Conservation (phyloP, 2,888 invertebrate genomes). For the Oligia fasciuncula region DNA sequence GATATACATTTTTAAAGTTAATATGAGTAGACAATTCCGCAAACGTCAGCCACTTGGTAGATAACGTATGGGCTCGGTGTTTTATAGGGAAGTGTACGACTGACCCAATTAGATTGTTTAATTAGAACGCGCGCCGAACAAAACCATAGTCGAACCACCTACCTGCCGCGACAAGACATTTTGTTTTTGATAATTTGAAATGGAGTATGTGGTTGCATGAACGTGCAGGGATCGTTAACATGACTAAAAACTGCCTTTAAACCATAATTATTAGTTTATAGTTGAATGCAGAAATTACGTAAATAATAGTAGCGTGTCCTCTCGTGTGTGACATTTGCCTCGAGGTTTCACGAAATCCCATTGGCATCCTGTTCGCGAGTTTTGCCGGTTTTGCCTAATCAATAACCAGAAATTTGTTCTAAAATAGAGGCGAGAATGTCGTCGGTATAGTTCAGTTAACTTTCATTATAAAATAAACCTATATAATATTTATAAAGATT, state of each 20-base stretch:
- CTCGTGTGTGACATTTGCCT: constrained; percentile 37
- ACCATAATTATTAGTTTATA: constrained; percentile 42
- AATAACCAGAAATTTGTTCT: constrained; percentile 24
- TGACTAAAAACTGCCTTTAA: constrained; percentile 18
- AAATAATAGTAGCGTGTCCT: constrained; percentile 23
- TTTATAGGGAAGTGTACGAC: constrained; percentile 57
- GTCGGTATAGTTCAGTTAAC: neutral
- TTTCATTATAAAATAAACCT: constrained; percentile 1
- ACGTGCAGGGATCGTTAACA: neutral
- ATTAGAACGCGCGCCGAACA: constrained; percentile 63
- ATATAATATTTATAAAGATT: constrained; percentile 14
- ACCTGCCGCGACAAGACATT: constrained; percentile 2
- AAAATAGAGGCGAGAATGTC: constrained; percentile 10
- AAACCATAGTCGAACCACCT: constrained; percentile 3
- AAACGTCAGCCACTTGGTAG: constrained; percentile 6
- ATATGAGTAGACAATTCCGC: neutral
- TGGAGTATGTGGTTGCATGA: neutral
- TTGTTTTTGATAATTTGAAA: neutral
- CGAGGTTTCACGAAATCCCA: constrained; percentile 42
- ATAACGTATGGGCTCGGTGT: constrained; percentile 37
- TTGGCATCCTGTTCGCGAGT: constrained; percentile 18
- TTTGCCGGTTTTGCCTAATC: constrained; percentile 34
- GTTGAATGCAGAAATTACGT: constrained; percentile 35
- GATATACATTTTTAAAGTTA: neutral
- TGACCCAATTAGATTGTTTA: constrained; percentile 74